A percentile compares a stretch with the other conserved stretches of the same genome.
Evolutionary conservation across 2,113 vertebrate species (phyloP).

Genomic region (Platanista minor): DNA sequence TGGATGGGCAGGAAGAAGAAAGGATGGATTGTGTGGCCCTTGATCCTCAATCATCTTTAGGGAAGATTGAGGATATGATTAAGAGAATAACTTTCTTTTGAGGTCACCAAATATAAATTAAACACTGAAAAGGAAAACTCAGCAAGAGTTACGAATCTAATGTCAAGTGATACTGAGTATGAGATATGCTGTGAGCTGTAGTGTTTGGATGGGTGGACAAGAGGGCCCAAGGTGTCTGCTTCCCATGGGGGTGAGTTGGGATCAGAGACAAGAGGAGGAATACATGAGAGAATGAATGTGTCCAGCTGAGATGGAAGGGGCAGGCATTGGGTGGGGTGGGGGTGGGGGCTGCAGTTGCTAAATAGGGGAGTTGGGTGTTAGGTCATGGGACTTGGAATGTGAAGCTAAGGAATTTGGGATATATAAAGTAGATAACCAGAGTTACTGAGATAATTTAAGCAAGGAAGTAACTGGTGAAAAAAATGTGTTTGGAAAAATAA

Average conservation of each 20-base stretch:
- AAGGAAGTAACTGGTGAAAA: neutral
- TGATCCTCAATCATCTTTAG: neutral
- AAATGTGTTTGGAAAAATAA: neutral
- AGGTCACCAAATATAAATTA: neutral
- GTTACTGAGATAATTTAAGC: neutral
- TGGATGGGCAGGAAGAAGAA: neutral
- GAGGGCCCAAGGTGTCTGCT: neutral
- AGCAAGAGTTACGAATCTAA: neutral
- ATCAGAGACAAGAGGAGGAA: neutral
- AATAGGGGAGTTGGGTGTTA: neutral
- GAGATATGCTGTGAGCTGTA: neutral
- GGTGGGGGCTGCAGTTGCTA: neutral
- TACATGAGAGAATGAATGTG: neutral
- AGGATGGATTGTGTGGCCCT: neutral
- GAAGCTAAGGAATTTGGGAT: neutral
- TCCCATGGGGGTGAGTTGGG: neutral
- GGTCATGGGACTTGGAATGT: neutral
- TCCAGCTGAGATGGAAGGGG: neutral
- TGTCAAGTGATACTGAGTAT: neutral
- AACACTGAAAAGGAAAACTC: neutral
- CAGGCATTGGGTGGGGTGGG: fast-evolving
- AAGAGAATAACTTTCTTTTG: neutral
- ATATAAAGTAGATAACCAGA: neutral
- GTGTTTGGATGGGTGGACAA: neutral
- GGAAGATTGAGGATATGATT: neutral